Evolutionary conservation across 92 coral and sea anemone species (phyloP), one percentile per base, ranked within the genome.

Genomic region (Bergia sp.): DNA sequence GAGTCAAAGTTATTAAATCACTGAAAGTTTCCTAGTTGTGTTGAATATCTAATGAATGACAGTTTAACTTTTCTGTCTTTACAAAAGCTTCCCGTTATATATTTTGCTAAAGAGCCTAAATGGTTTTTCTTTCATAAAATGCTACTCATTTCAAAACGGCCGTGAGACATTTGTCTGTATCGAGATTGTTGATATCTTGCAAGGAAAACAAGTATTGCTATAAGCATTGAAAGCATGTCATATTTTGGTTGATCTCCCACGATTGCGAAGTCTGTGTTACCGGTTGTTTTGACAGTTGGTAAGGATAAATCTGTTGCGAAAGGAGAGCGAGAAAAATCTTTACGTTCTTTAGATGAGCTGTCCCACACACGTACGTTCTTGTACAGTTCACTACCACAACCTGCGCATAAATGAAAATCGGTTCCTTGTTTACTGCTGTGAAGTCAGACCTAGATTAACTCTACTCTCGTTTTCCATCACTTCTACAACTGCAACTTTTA

Each of bases 221-320:
- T 38, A 71, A 71, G 79, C 79, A 84, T 84, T 53, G 69, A 71
- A 71, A 71, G 55, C 65, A 84, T 84, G 87, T 37, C 29, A 29
- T 29, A 29, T 69, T 84, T 72, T 2, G 45, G 66, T 84, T 29
- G 87, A 72, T 84, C 78, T 84, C 87, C 87, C 67, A 84, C 87
- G 78, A 73, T 36, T 84, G 16, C 75, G 43, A 66, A 67, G 77
- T 67, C 77, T 40, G n/a, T 82, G 61, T 5, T 55, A 20, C 66
- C 20, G 64, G 29, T 53, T 23, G 67, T 80, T 80, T 57, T 37
- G 71, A 49, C 16, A 58, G 44, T 20, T 38, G 37, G 47, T 1
- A 57, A 39, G 16, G 55, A 61, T 58, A 81, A 61, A 81, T 61
- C 73, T 81, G 73, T 38, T 81, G 38, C 37, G 13, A 40, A 81